Percentiles rank a stretch among this genome's conserved stretches.
These are phyloP conservation scores for Trochalopteron elliotii DNA, from an alignment of 2,113 vertebrate species.

Conservation along the genomic window DNA sequence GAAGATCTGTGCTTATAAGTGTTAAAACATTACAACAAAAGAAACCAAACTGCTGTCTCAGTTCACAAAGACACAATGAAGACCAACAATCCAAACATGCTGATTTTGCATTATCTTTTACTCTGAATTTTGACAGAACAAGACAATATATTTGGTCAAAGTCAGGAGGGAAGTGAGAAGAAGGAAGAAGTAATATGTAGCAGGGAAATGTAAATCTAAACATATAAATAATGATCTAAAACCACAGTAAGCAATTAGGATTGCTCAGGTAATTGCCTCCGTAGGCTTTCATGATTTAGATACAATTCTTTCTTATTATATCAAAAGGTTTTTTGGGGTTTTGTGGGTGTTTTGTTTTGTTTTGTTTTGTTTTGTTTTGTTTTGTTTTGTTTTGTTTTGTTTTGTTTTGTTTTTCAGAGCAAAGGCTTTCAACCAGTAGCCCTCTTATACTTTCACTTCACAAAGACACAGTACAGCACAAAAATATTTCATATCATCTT, in stretches of 20 bases:
- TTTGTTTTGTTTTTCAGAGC: not conserved
- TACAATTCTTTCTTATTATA: not conserved
- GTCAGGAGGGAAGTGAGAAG: not conserved
- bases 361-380: too few species aligned
- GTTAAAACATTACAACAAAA: slow-evolving; percentile 18
- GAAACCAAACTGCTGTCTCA: not conserved
- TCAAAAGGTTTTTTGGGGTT: not conserved
- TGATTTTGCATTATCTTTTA: not conserved
- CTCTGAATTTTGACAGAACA: not conserved
- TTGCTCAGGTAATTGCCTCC: not conserved
- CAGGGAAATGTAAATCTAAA: not conserved
- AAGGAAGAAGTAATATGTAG: not conserved
- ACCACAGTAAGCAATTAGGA: not conserved
- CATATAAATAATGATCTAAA: not conserved
- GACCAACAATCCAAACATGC: not conserved
- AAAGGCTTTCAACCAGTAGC: not conserved
- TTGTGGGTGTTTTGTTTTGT: not conserved
- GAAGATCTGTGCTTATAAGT: slow-evolving; percentile 9
- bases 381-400: not conserved
- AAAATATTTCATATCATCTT: not conserved
- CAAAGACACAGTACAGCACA: not conserved
- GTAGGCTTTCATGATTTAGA: not conserved
- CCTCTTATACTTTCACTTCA: not conserved
- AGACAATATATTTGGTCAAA: not conserved
- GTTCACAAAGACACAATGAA: not conserved